A percentile compares a stretch with the other conserved stretches of the same genome.
Conservation (phyloP, 2,888 invertebrate species). For the Sicus ferrugineus region DNA sequence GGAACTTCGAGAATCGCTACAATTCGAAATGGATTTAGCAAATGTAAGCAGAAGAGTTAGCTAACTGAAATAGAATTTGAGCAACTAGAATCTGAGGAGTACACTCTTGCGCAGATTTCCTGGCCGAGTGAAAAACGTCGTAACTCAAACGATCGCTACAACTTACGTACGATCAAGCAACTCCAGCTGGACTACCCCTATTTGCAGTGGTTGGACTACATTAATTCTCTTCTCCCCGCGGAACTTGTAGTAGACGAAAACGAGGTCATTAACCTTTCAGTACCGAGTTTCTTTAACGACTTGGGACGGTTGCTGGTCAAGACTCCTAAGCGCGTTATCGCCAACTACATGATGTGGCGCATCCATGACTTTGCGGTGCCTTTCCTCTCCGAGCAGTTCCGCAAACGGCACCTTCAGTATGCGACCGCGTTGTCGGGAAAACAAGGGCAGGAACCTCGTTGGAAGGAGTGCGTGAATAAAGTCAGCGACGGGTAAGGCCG, state of each 20-base stretch:
- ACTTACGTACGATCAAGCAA: slow-evolving; percentile 85
- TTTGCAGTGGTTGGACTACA: slow-evolving; percentile 72
- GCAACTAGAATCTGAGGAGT: neutral
- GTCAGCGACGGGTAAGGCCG: slow-evolving; percentile 78
- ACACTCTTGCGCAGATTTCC: slow-evolving; percentile 74
- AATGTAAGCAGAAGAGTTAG: too few species aligned
- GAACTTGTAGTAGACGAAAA: slow-evolving; percentile 70
- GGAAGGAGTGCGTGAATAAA: slow-evolving; percentile 91
- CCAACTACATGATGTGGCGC: slow-evolving; percentile 94
- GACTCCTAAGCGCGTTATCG: slow-evolving; percentile 73
- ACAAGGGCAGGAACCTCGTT: slow-evolving; percentile 84
- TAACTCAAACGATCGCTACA: slow-evolving; percentile 88
- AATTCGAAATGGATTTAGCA: slow-evolving; percentile 89
- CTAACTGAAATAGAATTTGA: too few species aligned
- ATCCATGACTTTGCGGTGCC: slow-evolving; percentile 82
- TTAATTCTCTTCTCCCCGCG: slow-evolving; percentile 79
- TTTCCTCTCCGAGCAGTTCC: slow-evolving; percentile 80
- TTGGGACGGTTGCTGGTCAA: slow-evolving; percentile 71
- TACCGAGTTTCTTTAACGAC: slow-evolving; percentile 81
- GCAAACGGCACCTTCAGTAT: slow-evolving; percentile 82
- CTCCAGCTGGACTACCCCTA: slow-evolving; percentile 77
- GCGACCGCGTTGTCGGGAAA: slow-evolving; percentile 83
- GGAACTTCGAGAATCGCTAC: slow-evolving; percentile 80
- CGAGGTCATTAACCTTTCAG: slow-evolving; percentile 85
- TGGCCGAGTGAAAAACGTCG: slow-evolving; percentile 88